Base-by-base conservation (phyloP, 2,888 invertebrate genomes). In the Noctua janthina region DNA sequence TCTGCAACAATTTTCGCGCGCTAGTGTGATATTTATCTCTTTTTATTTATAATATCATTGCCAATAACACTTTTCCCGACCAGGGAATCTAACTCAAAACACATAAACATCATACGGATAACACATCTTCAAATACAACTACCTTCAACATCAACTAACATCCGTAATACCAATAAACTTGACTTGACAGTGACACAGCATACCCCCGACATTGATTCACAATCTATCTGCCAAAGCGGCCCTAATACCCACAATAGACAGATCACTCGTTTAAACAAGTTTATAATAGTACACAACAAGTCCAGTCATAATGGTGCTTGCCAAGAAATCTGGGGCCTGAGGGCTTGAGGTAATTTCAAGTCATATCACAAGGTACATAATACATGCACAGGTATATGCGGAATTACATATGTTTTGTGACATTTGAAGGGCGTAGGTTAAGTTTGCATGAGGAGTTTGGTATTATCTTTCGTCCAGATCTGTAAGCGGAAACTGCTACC, bases 381-480 rank as follows among this genome's bases (percentile, higher is more conserved):
- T 20, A 74, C 51, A 54, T 20, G 39, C 8, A 77, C 1, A 73
- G 13, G 29, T 56, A 17, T 62, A 49, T 46, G 49, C 15, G 7
- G 5, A 54, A 46, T 64, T 64, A 69, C 49, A 73, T 51, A 54
- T 79, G 62, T 79, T 77, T 62, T 76, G 83, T 79, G 83, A 77
- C 83, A 86, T 83, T 86, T 73, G 43, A 79, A 85, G 76, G 74
- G 68, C 51, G 59, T 13, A 67, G 74, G 66, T 83, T 69, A 64
- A 51, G 67, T 64, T 67, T 70, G 46, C 13, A 1, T 13, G 4
- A 56, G 56, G 11, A 23, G 11, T 46, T 46, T 10, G 46, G 46
- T 46, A 10, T 46, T 46, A 43, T 43, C 43, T 43, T 43, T 43
- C 43, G 43, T 43, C 43, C 10, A 46, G 46, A 46, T 46, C 10